Conservation (phyloP, 2,888 invertebrate genomes). For the Melikaiella ostensackeni region DNA sequence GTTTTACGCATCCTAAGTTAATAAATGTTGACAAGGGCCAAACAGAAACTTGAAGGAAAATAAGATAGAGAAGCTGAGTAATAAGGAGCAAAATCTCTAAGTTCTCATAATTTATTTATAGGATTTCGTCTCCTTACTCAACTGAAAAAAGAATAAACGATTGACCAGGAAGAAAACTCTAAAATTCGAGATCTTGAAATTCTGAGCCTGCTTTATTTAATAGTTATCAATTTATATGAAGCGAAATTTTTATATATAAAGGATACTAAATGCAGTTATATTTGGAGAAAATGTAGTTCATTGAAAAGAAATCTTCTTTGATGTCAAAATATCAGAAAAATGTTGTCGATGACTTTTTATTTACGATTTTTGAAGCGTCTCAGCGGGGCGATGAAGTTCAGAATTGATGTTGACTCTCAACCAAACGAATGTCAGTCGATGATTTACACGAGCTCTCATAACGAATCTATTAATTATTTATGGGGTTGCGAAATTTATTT, state of each 20-base stretch:
- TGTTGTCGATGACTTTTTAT: background rate
- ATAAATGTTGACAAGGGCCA: no score
- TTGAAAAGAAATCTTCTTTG: no score
- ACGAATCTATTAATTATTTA: conserved; percentile 75
- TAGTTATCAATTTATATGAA: background rate
- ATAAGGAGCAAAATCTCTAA: no score
- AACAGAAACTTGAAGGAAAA: no score
- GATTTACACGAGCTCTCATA: conserved; percentile 71
- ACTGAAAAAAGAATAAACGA: background rate
- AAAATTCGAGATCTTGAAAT: background rate
- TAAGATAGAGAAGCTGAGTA: no score
- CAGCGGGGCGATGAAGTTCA: conserved; percentile 58
- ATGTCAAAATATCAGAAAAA: no score
- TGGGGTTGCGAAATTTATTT: conserved; percentile 71
- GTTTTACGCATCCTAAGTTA: no score
- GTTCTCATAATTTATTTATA: no score
- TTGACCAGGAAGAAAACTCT: background rate
- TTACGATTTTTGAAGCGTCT: conserved; percentile 22
- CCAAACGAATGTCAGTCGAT: conserved; percentile 66
- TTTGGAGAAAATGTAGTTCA: no score
- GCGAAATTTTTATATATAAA: background rate
- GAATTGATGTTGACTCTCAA: conserved; percentile 18
- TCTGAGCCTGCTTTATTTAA: background rate
- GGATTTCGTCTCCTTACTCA: background rate
- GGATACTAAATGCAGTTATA: no score